These are phyloP conservation scores for Danio albolineatus DNA, from an alignment of 2,797 vertebrate genomes.

Conservation along the genomic window DNA sequence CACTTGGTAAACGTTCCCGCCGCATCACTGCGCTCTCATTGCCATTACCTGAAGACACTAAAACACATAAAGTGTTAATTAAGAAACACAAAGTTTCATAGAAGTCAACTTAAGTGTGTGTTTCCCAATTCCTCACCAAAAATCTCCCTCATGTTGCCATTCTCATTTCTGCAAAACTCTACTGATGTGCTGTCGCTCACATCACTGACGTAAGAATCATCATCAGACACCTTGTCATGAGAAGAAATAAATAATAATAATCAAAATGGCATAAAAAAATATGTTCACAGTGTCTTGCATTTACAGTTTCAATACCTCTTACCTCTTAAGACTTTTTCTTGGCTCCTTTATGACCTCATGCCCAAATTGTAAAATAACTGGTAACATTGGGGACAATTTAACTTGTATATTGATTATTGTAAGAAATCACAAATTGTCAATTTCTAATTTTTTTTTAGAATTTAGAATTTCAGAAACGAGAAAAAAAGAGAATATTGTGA, in stretches of 20 bases:
- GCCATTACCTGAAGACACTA: conserved; percentile 61
- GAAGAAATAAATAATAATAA: neutral
- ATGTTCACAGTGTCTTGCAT: neutral
- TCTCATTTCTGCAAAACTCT: conserved; percentile 90
- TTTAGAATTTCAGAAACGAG: too few species aligned
- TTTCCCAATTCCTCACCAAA: conserved; percentile 66
- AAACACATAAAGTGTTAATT: neutral
- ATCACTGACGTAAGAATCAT: conserved; percentile 96
- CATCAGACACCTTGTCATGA: conserved; percentile 86
- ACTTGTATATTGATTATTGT: too few species aligned
- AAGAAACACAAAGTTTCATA: neutral
- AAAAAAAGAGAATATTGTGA: too few species aligned
- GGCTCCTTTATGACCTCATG: too few species aligned
- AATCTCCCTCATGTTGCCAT: conserved; percentile 78
- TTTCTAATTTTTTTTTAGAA: too few species aligned
- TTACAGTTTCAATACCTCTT: too few species aligned
- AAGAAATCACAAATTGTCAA: too few species aligned
- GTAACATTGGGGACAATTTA: too few species aligned
- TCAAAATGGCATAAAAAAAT: neutral
- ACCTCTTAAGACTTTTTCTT: too few species aligned
- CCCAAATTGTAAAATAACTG: too few species aligned
- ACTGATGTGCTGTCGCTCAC: conserved; percentile 93
- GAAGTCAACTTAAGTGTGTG: neutral
- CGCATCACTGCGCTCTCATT: conserved; percentile 54
- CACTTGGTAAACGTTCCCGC: conserved; percentile 82